Percentiles rank a stretch among this genome's conserved stretches.
Evolutionary conservation across 2,797 vertebrate genomes (phyloP).

Genomic region (Macroramphosus scolopax): DNA sequence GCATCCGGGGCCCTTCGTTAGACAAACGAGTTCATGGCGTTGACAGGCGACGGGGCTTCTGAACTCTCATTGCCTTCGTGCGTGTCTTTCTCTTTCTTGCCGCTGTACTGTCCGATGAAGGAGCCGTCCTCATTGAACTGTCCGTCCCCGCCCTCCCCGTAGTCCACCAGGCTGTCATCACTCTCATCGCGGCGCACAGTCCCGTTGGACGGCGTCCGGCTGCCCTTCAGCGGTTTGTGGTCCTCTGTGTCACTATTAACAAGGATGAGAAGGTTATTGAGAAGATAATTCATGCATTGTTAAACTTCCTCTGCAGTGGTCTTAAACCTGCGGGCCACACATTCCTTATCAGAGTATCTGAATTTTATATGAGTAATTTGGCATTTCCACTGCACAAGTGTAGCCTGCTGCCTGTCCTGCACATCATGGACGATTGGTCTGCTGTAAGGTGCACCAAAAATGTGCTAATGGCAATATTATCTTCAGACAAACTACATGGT

Average conservation of each 20-base stretch:
- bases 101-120: slow-evolving; percentile 98
- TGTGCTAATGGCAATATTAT: too few species aligned
- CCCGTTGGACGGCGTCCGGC: slow-evolving; percentile 94
- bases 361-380: too few species aligned
- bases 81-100: slow-evolving; percentile 97
- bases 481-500: too few species aligned
- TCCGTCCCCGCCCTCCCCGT: slow-evolving; percentile 97
- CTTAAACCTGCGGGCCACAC: slow-evolving; percentile 27
- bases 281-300: slow-evolving; percentile 2
- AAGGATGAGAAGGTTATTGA: slow-evolving; percentile 4
- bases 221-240: slow-evolving; percentile 97
- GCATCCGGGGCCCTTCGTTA: slow-evolving; percentile 62
- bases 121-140: slow-evolving; percentile 98
- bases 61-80: slow-evolving; percentile 98
- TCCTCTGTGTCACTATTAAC: slow-evolving; percentile 91
- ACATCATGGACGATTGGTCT: background rate
- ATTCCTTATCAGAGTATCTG: too few species aligned
- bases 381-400: slow-evolving; percentile 57
- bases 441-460: background rate
- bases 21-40: slow-evolving; percentile 99
- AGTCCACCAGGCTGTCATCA: slow-evolving; percentile 97
- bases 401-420: too few species aligned
- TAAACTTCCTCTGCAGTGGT: slow-evolving; percentile 23
- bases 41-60: slow-evolving; percentile 96
- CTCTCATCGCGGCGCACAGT: slow-evolving; percentile 97